These are phyloP conservation scores for Meteorus sp. DNA, from an alignment of 1,140 invertebrate genomes.

Conservation along the genomic window DNA sequence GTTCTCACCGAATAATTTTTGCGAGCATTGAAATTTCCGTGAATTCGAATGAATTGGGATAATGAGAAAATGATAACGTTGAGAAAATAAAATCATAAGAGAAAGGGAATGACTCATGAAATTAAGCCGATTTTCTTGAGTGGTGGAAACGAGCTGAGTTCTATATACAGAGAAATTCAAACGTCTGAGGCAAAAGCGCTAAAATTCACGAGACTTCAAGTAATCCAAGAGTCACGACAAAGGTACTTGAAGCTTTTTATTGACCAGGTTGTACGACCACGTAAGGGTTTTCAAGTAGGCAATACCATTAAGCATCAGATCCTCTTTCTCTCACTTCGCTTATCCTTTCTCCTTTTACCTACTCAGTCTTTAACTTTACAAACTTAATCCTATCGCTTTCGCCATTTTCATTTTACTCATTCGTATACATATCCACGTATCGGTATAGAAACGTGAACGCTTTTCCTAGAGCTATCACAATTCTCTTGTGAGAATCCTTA, in stretches of 20 bases:
- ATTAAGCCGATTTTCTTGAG: neutral
- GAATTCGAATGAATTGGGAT: no score
- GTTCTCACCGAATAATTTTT: no score
- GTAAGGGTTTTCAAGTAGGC: constrained; percentile 33
- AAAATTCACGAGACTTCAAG: neutral
- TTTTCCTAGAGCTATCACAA: neutral
- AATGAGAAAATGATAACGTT: neutral
- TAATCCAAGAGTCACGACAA: neutral
- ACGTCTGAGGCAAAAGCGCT: no score
- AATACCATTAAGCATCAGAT: constrained; percentile 47
- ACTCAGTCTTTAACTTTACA: constrained; percentile 39
- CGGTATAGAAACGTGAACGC: neutral
- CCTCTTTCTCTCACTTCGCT: constrained; percentile 44
- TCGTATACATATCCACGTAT: neutral
- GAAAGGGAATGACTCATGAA: neutral
- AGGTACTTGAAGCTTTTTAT: constrained; percentile 1
- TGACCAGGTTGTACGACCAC: constrained; percentile 15
- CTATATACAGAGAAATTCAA: neutral
- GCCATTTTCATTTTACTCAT: neutral
- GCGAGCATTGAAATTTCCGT: no score
- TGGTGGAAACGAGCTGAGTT: neutral
- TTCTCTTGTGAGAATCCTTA: neutral
- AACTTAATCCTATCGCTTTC: constrained; percentile 43
- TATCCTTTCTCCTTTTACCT: constrained; percentile 33
- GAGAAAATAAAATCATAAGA: neutral